A percentile compares a stretch with the other conserved stretches of the same genome.
Conservation (phyloP, 2,797 vertebrate genomes). For the Malacoctenus gilli region DNA sequence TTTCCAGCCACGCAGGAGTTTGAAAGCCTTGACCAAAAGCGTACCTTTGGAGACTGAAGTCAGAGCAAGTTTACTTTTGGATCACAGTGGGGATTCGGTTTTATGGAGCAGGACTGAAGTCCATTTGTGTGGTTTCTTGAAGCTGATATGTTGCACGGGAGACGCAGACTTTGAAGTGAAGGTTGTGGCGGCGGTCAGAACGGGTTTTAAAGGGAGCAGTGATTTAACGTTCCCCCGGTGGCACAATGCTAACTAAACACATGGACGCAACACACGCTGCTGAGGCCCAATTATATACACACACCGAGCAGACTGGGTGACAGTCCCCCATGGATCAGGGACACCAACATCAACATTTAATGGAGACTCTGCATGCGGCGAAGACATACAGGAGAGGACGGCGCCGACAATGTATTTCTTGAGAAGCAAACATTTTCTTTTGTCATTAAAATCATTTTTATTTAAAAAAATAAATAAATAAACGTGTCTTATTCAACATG, state of each 20-base stretch:
- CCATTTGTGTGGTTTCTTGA: constrained; percentile 57
- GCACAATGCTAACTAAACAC: constrained; percentile 49
- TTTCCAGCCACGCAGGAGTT: constrained; percentile 59
- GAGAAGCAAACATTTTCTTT: constrained; percentile 6
- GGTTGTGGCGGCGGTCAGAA: constrained; percentile 53
- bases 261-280: constrained; percentile 17
- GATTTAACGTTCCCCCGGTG: constrained; percentile 56
- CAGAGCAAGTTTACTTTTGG: constrained; percentile 68
- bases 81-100: constrained; percentile 67
- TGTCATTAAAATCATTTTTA: neutral
- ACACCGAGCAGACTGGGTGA: constrained; percentile 26
- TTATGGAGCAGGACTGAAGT: constrained; percentile 68
- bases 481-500: no score
- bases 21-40: constrained; percentile 49
- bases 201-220: constrained; percentile 58
- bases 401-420: constrained; percentile 1
- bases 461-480: no score
- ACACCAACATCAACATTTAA: constrained; percentile 19
- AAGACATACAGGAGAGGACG: neutral
- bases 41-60: constrained; percentile 54
- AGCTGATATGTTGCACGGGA: constrained; percentile 28
- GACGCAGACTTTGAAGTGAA: constrained; percentile 62
- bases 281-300: constrained; percentile 20
- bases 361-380: constrained; percentile 9
- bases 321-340: constrained; percentile 10